A percentile compares a stretch with the other conserved stretches of the same genome.
Conservation (phyloP, 2,888 invertebrate species). For the Capitulum mitella region DNA sequence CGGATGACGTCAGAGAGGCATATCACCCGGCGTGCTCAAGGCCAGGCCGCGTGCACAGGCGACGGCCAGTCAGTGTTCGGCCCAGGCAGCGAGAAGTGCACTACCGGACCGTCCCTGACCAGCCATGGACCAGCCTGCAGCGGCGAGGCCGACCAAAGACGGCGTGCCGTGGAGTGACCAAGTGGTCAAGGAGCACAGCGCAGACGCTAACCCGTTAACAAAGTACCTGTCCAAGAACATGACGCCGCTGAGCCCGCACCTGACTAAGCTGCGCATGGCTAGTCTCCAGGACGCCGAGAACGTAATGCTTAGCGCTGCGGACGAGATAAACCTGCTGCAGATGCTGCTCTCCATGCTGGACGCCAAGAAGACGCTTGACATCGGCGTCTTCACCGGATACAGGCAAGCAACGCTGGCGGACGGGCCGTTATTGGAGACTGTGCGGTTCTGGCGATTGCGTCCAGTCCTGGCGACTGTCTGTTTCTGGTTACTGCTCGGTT, state of each 20-base stretch:
- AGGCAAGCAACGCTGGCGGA: no score
- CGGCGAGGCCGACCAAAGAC: background rate
- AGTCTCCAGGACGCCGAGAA: background rate
- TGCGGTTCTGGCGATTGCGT: no score
- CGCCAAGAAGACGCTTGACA: background rate
- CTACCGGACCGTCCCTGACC: background rate
- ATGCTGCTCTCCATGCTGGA: background rate
- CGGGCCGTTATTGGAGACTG: no score
- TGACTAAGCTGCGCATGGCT: background rate
- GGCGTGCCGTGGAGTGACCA: background rate
- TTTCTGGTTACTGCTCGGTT: no score
- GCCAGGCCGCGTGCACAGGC: background rate
- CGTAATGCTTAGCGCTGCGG: background rate
- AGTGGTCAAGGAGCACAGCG: background rate
- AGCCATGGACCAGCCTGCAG: background rate
- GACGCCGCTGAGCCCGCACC: background rate
- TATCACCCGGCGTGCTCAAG: no score
- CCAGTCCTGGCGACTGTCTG: no score
- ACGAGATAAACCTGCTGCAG: conserved; percentile 5
- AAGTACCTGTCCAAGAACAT: background rate
- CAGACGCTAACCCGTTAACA: background rate
- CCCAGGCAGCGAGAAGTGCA: background rate
- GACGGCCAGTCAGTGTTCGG: no score
- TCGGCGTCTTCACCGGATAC: background rate
- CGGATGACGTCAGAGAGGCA: no score